Conservation (phyloP, 2,888 invertebrate genomes). For the Rhimphoctona megacephalus region DNA sequence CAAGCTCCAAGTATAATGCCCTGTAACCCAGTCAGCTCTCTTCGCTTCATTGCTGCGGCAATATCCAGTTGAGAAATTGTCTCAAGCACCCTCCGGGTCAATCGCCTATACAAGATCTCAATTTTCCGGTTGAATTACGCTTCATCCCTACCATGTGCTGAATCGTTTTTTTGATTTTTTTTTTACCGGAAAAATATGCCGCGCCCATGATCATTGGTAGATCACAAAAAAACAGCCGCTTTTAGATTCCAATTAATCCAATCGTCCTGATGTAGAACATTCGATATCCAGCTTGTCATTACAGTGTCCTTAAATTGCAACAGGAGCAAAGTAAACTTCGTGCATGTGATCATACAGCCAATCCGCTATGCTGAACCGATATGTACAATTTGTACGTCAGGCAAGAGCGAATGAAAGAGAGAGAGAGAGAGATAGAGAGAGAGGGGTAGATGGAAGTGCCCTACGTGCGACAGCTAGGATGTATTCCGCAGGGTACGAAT, state of each 20-base stretch:
- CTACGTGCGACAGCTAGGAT: slow-evolving; percentile 55
- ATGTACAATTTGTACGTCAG: slow-evolving; percentile 51
- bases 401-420: slow-evolving; percentile 25
- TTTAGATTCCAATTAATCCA: background rate
- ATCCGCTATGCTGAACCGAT: slow-evolving; percentile 12
- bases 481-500: slow-evolving; percentile 56
- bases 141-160: slow-evolving; percentile 5
- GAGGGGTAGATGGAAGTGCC: slow-evolving; percentile 42
- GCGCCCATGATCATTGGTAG: background rate
- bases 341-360: background rate
- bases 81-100: slow-evolving; percentile 53
- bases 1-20: slow-evolving; percentile 13
- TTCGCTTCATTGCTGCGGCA: slow-evolving; percentile 34
- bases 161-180: background rate
- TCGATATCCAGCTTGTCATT: slow-evolving; percentile 6
- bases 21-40: slow-evolving; percentile 34
- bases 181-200: background rate
- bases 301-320: background rate
- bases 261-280: background rate
- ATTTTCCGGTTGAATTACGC: slow-evolving; percentile 52
- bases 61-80: slow-evolving; percentile 57
- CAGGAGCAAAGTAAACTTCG: background rate
- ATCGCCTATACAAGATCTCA: slow-evolving; percentile 51
- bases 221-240: background rate
- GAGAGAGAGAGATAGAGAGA: slow-evolving; percentile 22